Evolutionary conservation across 2,888 invertebrate genomes (phyloP).

Genomic region (Kryphioiulus occultus): DNA sequence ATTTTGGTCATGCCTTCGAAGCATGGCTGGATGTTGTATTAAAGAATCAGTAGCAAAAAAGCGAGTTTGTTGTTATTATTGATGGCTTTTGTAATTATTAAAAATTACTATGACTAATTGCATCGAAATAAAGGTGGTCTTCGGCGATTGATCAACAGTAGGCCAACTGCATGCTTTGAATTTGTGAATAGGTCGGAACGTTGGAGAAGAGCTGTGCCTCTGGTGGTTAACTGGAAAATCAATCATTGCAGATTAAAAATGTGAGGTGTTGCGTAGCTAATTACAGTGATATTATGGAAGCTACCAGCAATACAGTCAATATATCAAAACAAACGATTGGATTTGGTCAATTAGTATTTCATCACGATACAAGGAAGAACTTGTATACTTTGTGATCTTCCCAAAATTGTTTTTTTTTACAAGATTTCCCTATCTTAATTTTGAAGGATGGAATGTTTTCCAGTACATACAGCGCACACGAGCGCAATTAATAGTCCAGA

Average conservation of each 20-base stretch:
- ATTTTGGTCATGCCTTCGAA: neutral
- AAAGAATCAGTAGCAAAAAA: neutral
- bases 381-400: neutral
- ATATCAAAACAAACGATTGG: conserved; percentile 22
- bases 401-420: too few species aligned
- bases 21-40: neutral
- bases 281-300: neutral
- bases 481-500: too few species aligned
- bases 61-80: neutral
- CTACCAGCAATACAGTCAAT: neutral
- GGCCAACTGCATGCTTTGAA: conserved; percentile 40
- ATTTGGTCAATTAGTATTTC: conserved; percentile 28
- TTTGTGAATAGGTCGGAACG: neutral
- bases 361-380: neutral
- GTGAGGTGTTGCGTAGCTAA: conserved; percentile 1
- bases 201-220: neutral
- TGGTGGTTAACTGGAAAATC: conserved; percentile 17
- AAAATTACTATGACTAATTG: conserved; percentile 28
- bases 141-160: neutral
- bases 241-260: neutral
- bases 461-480: too few species aligned
- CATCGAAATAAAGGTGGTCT: conserved; percentile 1
- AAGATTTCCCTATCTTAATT: too few species aligned
- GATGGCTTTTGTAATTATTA: conserved; percentile 2
- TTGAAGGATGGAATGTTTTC: too few species aligned